Evolutionary conservation across 2,888 invertebrate species (phyloP).

Genomic region (Holacanthella duospinosa): DNA sequence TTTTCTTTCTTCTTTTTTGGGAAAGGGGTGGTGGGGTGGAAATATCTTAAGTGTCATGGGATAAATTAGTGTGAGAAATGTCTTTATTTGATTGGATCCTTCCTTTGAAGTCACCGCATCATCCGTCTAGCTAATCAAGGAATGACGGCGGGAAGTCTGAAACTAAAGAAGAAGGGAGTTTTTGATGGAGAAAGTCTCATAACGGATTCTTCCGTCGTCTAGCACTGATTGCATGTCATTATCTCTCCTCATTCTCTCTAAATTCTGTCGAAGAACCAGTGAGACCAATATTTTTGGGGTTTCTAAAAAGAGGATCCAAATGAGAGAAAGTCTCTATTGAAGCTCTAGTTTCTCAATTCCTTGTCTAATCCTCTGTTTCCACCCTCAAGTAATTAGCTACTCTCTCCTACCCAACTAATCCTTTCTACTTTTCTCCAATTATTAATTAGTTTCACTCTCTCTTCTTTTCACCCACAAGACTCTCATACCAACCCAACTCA

Average conservation of each 20-base stretch:
- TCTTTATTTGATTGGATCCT: not conserved
- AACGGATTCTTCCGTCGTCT: constrained; percentile 38
- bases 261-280: not conserved
- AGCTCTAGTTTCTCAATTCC: constrained; percentile 1
- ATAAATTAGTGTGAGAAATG: constrained; percentile 4
- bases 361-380: constrained; percentile 23
- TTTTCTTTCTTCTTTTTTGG: too few relatives aligned
- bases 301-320: not conserved
- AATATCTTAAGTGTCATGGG: too few relatives aligned
- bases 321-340: not conserved
- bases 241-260: constrained; percentile 32
- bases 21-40: too few relatives aligned
- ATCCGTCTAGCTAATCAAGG: not conserved
- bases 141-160: not conserved
- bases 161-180: not conserved
- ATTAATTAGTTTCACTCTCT: constrained; percentile 37
- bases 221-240: constrained; percentile 39
- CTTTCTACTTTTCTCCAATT: constrained; percentile 6
- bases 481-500: not conserved
- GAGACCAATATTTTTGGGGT: not conserved
- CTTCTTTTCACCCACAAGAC: constrained; percentile 26
- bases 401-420: constrained; percentile 9
- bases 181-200: constrained; percentile 26
- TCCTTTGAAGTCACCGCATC: not conserved
- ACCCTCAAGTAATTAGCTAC: constrained; percentile 19